Base-by-base conservation (phyloP, 2,888 invertebrate genomes). In the Asteroscopus sphinx region DNA sequence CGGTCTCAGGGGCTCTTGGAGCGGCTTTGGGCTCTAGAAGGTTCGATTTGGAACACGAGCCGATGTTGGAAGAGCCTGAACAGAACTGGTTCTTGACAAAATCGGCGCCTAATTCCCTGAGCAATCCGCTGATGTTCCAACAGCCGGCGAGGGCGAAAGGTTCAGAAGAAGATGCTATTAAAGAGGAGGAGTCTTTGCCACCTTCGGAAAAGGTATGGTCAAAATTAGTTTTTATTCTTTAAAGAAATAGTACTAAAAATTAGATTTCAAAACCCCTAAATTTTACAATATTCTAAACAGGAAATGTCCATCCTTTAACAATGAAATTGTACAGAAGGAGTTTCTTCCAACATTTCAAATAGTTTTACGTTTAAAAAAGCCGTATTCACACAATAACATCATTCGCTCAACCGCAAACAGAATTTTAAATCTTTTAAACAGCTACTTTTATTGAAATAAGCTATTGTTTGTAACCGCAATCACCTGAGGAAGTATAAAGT, bases 41-140 rank as follows among this genome's bases (percentile, higher is more conserved):
- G 49, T 90, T 94, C 58, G 95, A 95, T 35, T 54, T 92, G 30
- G 95, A 95, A 45, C 95, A 95, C 59, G 94, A 93, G 68, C 91
- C 92, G 0, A 93, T 92, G 87, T 74, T 92, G n/a, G 92, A 94
- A 55, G 93, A 93, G 64, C 89, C 90, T 0, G 93, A 93, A 70
- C 92, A 91, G 73, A 97, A 98, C 85, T 98, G 98, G 98, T 96
- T 97, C 76, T 87, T 98, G 28, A 97, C 97, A 55, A 96, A 97
- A 76, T 97, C 97, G 11, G 96, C 97, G 0, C 97, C 97, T 1
- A 97, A 96, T 83, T 97, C 97, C 0, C 86, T 97, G 76, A 96
- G 96, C 74, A 96, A 96, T 75, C 95, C 95, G 1, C 82, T 94
- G 59, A 71, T 93, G 73, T 87, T 86, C 73, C 81, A 87, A 69